Conservation (phyloP, 2,888 invertebrate genomes). For the Brachyptera putata region DNA sequence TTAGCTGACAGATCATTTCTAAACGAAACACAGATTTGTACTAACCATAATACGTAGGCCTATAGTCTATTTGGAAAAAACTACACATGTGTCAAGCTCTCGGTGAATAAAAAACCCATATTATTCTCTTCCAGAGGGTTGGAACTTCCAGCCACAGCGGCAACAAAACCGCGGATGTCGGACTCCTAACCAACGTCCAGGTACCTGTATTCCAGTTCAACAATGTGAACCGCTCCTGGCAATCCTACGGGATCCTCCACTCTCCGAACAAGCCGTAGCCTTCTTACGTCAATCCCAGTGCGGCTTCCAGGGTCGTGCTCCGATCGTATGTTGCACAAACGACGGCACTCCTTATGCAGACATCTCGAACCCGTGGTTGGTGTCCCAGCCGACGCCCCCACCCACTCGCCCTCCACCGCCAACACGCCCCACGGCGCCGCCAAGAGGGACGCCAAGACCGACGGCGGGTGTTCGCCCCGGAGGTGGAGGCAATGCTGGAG, state of each 20-base stretch:
- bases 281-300: slow-evolving; percentile 9
- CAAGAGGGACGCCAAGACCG: no score
- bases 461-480: no score
- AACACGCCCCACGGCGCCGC: background rate
- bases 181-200: slow-evolving; percentile 1
- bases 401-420: background rate
- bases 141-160: no score
- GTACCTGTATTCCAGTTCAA: background rate
- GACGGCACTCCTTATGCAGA: background rate
- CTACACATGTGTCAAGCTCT: no score
- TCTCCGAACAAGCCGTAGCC: background rate
- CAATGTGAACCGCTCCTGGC: background rate
- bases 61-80: no score
- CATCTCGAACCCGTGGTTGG: slow-evolving; percentile 1
- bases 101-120: no score
- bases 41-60: no score
- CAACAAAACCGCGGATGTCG: background rate
- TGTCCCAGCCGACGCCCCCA: background rate
- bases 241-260: background rate
- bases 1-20: no score
- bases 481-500: no score
- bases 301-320: slow-evolving; percentile 8
- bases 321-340: slow-evolving; percentile 1
- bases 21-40: no score
- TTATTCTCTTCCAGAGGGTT: no score